Percentiles rank a stretch among this genome's conserved stretches.
These are phyloP conservation scores for Liopterus haemorrhoidalis DNA, from an alignment of 2,888 invertebrate species.

Conservation along the genomic window DNA sequence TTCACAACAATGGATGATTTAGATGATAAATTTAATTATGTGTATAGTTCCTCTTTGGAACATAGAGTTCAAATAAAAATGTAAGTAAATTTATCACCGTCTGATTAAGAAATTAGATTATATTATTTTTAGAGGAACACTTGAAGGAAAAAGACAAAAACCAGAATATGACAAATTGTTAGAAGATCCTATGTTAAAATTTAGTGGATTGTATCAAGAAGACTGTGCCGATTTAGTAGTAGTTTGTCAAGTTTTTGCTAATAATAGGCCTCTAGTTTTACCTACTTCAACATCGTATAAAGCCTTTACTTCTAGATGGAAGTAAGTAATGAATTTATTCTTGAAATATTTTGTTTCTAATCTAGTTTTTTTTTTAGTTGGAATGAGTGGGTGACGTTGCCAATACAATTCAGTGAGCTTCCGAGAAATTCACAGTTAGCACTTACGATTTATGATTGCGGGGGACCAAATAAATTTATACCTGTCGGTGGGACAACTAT, in stretches of 20 bases:
- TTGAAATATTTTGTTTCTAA: conserved; percentile 5
- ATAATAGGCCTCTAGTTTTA: conserved; percentile 73
- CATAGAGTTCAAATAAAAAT: conserved; percentile 86
- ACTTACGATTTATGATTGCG: conserved; percentile 87
- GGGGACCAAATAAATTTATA: conserved; percentile 74
- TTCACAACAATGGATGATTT: conserved; percentile 61
- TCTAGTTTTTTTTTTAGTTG: conserved; percentile 58
- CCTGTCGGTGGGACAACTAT: conserved; percentile 92
- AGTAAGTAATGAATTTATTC: conserved; percentile 53
- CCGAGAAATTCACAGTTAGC: conserved; percentile 81
- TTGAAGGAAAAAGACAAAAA: conserved; percentile 83
- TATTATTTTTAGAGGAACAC: conserved; percentile 65
- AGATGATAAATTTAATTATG: conserved; percentile 75
- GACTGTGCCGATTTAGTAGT: conserved; percentile 85
- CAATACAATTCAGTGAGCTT: conserved; percentile 84
- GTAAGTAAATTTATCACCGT: conserved; percentile 52
- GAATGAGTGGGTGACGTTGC: conserved; percentile 95
- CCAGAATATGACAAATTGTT: conserved; percentile 84
- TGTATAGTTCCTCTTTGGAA: conserved; percentile 88
- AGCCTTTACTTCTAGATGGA: conserved; percentile 87
- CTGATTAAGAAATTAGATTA: conserved; percentile 22
- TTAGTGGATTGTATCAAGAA: conserved; percentile 80
- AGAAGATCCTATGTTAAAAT: conserved; percentile 82
- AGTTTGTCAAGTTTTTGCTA: conserved; percentile 76
- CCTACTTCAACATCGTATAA: conserved; percentile 89